Conservation (phyloP, 2,797 vertebrate species). For the Furcifer pardalis region DNA sequence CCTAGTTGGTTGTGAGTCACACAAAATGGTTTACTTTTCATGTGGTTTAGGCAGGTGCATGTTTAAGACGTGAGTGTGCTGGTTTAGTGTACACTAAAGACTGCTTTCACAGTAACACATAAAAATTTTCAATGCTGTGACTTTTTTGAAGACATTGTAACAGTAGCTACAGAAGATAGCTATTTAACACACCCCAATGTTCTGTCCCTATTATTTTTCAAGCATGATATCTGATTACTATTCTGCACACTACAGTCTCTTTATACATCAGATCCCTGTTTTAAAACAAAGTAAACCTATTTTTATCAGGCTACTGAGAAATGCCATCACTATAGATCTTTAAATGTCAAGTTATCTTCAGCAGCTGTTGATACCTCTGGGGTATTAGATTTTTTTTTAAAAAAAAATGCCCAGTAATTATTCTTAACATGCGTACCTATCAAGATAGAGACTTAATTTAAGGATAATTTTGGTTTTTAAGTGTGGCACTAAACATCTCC, state of each 20-base stretch:
- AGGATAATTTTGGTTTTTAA: neutral
- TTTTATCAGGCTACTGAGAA: neutral
- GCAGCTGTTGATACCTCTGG: neutral
- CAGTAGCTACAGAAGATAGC: neutral
- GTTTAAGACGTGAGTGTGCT: neutral
- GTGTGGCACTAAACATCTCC: neutral
- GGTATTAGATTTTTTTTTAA: neutral
- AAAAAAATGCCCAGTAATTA: neutral
- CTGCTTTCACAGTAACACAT: neutral
- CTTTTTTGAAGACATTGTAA: neutral
- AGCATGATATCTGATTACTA: neutral
- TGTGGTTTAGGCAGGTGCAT: neutral
- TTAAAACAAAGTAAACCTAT: neutral
- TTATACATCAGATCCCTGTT: neutral
- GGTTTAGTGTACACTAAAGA: neutral
- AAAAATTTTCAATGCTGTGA: neutral
- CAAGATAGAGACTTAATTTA: neutral
- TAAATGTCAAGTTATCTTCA: neutral
- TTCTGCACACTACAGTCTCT: neutral
- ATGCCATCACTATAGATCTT: neutral
- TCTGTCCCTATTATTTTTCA: neutral
- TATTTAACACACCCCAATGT: neutral
- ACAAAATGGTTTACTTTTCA: neutral
- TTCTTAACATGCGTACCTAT: neutral
- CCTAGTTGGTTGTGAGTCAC: no score